Percentiles rank a stretch among this genome's conserved stretches.
phyloP scores from a whole-genome alignment of 2,113 vertebrate genomes.

The Mormyrus lacerda region DNA sequence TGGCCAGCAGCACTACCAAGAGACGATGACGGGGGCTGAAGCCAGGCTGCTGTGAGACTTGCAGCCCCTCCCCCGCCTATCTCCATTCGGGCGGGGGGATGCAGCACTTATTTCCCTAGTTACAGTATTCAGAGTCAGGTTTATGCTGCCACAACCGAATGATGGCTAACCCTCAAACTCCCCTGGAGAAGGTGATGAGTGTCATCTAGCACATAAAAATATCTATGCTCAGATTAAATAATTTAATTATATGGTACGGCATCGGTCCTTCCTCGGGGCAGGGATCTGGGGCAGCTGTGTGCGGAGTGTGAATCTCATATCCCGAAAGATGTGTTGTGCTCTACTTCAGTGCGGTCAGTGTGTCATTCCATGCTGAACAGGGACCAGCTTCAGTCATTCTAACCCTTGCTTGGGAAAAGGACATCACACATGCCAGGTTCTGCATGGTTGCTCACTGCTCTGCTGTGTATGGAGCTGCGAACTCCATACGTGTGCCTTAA shows the following conservation, averaged over 20 bases:
- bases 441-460: not conserved
- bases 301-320: not conserved
- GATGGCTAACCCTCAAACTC: not conserved
- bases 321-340: not conserved
- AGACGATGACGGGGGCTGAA: constrained; percentile 48
- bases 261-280: not conserved
- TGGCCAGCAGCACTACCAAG: constrained; percentile 58
- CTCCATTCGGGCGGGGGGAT: not conserved
- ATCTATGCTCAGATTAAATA: not conserved
- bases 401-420: not conserved
- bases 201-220: not conserved
- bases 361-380: not conserved
- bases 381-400: not conserved
- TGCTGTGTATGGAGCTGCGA: not conserved
- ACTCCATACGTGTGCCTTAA: not conserved
- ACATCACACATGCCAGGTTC: not conserved
- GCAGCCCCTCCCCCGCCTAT: not conserved
- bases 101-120: not conserved
- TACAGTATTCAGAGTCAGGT: not conserved
- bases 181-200: not conserved
- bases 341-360: not conserved
- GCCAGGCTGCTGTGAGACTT: not conserved
- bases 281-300: not conserved
- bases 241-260: not conserved
- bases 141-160: not conserved